A percentile compares a stretch with the other conserved stretches of the same genome.
Conservation (phyloP, 2,797 vertebrate genomes). For the Amazona finschi region DNA sequence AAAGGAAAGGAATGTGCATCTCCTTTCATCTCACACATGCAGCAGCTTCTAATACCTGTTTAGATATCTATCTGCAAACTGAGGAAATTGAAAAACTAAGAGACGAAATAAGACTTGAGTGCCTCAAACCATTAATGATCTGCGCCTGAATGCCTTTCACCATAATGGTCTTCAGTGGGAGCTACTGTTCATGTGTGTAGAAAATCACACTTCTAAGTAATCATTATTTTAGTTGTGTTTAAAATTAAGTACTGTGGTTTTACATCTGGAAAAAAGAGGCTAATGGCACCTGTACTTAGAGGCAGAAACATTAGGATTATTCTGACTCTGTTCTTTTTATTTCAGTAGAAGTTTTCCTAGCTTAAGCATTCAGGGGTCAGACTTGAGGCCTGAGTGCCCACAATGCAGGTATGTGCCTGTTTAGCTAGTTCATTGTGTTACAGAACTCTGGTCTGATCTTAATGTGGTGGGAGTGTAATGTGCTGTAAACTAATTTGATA, state of each 20-base stretch:
- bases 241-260: background rate
- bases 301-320: background rate
- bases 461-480: background rate
- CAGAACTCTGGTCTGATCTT: background rate
- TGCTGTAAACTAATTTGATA: background rate
- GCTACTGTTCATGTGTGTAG: background rate
- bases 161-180: background rate
- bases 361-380: background rate
- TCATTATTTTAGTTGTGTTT: background rate
- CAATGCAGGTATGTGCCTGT: accelerated
- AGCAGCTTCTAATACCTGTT: background rate
- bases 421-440: background rate
- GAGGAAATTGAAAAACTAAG: background rate
- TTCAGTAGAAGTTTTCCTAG: background rate
- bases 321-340: background rate
- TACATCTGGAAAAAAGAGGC: background rate
- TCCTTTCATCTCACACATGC: background rate
- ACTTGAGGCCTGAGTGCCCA: background rate
- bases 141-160: background rate
- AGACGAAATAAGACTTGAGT: background rate
- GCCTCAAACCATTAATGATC: background rate
- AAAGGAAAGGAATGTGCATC: background rate
- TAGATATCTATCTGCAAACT: background rate
- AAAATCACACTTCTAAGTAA: background rate
- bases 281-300: background rate